phyloP scores from a whole-genome alignment of 2,888 invertebrate species.

The Hydroisotoma schaefferi region DNA sequence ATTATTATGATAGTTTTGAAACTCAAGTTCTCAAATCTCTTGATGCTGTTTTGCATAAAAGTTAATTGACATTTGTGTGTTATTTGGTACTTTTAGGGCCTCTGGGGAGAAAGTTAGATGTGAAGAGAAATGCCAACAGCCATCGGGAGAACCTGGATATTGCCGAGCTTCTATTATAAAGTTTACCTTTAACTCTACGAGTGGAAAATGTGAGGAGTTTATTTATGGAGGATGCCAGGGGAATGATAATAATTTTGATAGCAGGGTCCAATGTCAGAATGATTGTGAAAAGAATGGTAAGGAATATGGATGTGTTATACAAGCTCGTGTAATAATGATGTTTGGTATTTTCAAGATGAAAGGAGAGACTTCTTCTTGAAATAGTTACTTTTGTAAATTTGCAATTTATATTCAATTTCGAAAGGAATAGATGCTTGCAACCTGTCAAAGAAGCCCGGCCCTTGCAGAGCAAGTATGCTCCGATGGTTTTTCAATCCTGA shows the following conservation, averaged over 20 bases:
- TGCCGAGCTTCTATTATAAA: conserved; percentile 48
- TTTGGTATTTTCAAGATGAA: conserved; percentile 11
- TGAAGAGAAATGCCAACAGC: conserved; percentile 49
- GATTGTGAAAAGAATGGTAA: conserved; percentile 42
- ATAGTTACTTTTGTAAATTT: not conserved
- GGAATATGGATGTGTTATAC: not conserved
- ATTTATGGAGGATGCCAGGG: conserved; percentile 53
- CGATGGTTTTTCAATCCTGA: conserved; percentile 75
- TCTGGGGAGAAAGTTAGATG: conserved; percentile 49
- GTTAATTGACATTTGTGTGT: no score
- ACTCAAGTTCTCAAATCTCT: conserved; percentile 1
- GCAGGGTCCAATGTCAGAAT: conserved; percentile 51
- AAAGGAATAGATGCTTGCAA: conserved; percentile 71
- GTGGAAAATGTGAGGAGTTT: conserved; percentile 52
- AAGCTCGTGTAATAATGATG: conserved; percentile 5
- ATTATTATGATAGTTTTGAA: not conserved
- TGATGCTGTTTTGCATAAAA: no score
- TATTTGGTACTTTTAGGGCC: no score
- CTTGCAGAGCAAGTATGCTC: conserved; percentile 55
- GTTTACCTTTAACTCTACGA: conserved; percentile 51
- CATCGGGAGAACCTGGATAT: conserved; percentile 42
- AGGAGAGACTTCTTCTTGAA: no score
- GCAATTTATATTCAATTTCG: not conserved
- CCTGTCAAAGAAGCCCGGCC: conserved; percentile 64
- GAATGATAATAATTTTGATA: conserved; percentile 53